Conservation (phyloP, 2,797 vertebrate species). For the Hephaestus fuliginosus region DNA sequence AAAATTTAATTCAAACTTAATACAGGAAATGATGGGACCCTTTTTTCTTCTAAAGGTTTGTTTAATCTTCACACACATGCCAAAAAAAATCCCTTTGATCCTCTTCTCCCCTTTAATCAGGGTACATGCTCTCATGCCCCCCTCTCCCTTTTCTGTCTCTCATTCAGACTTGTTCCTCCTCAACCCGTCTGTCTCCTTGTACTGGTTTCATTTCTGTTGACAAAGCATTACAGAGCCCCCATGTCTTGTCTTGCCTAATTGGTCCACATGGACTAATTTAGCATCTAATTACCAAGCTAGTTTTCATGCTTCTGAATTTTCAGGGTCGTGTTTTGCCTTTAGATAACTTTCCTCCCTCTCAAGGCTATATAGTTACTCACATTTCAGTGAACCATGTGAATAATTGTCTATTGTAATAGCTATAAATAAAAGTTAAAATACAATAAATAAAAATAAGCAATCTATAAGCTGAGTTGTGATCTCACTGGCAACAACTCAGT, state of each 20-base stretch:
- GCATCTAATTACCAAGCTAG: constrained; percentile 83
- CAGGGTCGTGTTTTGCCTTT: constrained; percentile 85
- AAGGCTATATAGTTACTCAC: constrained; percentile 75
- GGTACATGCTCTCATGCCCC: constrained; percentile 67
- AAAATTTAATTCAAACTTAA: constrained; percentile 87
- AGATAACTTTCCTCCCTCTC: constrained; percentile 79
- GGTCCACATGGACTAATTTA: constrained; percentile 90
- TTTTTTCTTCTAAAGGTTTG: constrained; percentile 88
- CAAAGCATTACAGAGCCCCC: constrained; percentile 84
- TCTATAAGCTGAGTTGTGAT: constrained; percentile 19
- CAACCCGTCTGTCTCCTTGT: constrained; percentile 80
- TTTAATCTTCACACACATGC: constrained; percentile 84
- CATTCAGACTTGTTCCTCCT: constrained; percentile 76
- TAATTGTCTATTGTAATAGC: constrained; percentile 65
- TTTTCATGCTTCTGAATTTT: constrained; percentile 82
- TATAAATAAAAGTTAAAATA: constrained; percentile 49
- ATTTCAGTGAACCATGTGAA: constrained; percentile 73
- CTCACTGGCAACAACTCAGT: neutral
- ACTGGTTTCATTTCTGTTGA: constrained; percentile 88
- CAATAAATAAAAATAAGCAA: constrained; percentile 19
- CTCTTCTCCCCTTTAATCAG: constrained; percentile 84
- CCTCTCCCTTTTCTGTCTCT: constrained; percentile 68
- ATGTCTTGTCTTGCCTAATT: constrained; percentile 88
- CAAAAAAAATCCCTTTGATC: constrained; percentile 87
- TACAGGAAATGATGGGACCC: constrained; percentile 83